A percentile compares a stretch with the other conserved stretches of the same genome.
These are phyloP conservation scores for Holocentrus rufus DNA, from an alignment of 2,797 vertebrate genomes.

Conservation along the genomic window DNA sequence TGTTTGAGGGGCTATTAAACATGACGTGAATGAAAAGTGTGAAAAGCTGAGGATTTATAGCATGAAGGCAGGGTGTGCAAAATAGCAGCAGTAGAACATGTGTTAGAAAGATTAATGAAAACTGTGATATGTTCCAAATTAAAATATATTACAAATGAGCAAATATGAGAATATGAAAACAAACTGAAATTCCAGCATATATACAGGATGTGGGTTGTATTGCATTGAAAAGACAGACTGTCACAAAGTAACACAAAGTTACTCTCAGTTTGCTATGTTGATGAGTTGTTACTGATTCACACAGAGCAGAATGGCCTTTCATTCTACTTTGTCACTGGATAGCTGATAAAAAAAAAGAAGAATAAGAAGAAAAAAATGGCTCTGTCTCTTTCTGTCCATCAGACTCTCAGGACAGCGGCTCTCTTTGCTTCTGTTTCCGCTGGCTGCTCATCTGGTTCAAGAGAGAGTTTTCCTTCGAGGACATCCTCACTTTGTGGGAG, in stretches of 20 bases:
- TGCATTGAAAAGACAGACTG: not conserved
- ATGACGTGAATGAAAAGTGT: too few species aligned
- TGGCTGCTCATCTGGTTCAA: conserved; percentile 97
- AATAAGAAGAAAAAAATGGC: not conserved
- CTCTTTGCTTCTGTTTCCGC: conserved; percentile 92
- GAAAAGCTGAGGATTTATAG: too few species aligned
- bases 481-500: conserved; percentile 92
- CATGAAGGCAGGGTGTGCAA: too few species aligned
- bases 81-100: too few species aligned
- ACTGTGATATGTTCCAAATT: too few species aligned
- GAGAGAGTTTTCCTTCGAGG: conserved; percentile 91
- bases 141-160: too few species aligned
- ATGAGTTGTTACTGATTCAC: not conserved
- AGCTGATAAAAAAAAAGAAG: not conserved
- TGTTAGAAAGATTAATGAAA: too few species aligned
- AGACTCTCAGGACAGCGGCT: conserved; percentile 94
- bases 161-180: too few species aligned
- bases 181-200: too few species aligned
- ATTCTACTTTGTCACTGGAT: not conserved
- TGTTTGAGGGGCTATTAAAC: too few species aligned
- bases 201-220: too few species aligned
- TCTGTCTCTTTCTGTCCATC: not conserved
- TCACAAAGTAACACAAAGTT: not conserved
- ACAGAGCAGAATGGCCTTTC: not conserved
- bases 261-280: not conserved